phyloP scores from a whole-genome alignment of 2,888 invertebrate genomes.

The Orgyia antiqua region DNA sequence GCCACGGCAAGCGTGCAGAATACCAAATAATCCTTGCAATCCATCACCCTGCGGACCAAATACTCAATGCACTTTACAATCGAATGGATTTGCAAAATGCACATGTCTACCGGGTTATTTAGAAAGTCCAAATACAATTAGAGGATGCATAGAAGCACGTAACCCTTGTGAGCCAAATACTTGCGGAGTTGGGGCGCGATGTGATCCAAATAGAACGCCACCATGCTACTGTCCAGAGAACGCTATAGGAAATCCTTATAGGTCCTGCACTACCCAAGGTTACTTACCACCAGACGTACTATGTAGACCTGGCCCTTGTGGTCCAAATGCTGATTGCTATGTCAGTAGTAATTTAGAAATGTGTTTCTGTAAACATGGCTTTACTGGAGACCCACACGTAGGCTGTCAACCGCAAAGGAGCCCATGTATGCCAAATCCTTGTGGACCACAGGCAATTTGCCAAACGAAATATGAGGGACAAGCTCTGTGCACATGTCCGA shows the following conservation, averaged over 20 bases:
- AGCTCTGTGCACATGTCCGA: conserved; percentile 84
- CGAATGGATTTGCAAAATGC: conserved; percentile 91
- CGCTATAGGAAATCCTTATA: conserved; percentile 89
- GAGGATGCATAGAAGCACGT: conserved; percentile 88
- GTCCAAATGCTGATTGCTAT: conserved; percentile 89
- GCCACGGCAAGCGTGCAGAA: conserved; percentile 82
- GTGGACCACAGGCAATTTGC: conserved; percentile 88
- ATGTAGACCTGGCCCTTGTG: conserved; percentile 91
- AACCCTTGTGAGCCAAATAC: conserved; percentile 91
- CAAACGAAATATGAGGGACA: conserved; percentile 82
- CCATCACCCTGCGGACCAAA: conserved; percentile 93
- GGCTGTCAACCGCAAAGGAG: conserved; percentile 85
- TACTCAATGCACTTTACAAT: conserved; percentile 87
- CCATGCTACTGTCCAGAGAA: conserved; percentile 92
- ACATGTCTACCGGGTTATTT: conserved; percentile 90
- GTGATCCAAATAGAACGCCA: conserved; percentile 87
- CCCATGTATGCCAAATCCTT: conserved; percentile 88
- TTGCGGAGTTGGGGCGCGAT: conserved; percentile 87
- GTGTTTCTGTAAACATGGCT: conserved; percentile 88
- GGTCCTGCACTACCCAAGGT: conserved; percentile 79
- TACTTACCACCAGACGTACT: conserved; percentile 78
- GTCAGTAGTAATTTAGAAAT: conserved; percentile 89
- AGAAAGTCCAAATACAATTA: conserved; percentile 91
- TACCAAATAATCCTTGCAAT: conserved; percentile 88
- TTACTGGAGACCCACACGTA: conserved; percentile 87